Percentiles rank a stretch among this genome's conserved stretches.
phyloP scores from a whole-genome alignment of 2,113 vertebrate genomes.

The Corythornis vintsioides region DNA sequence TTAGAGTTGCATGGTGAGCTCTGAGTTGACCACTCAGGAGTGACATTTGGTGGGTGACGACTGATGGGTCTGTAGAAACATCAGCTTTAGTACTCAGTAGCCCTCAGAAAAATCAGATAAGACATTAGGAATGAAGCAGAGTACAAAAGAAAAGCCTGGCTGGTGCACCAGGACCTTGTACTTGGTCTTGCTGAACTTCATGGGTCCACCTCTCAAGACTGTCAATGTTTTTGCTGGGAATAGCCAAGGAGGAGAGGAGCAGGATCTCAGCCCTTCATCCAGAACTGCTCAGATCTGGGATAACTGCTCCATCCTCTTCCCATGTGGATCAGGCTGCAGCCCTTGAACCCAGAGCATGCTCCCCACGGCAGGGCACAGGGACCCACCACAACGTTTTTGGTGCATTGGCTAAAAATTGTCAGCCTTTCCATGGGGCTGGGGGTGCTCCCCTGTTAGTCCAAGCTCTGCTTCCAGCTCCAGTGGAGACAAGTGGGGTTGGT shows the following conservation, averaged over 20 bases:
- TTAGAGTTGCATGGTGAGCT: background rate
- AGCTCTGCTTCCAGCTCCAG: too few species aligned
- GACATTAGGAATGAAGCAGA: background rate
- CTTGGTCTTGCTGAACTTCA: background rate
- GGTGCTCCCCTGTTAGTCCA: too few species aligned
- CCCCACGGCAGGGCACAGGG: too few species aligned
- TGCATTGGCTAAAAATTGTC: too few species aligned
- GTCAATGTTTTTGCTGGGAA: background rate
- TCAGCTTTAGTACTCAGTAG: background rate
- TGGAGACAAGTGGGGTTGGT: too few species aligned
- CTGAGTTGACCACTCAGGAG: background rate
- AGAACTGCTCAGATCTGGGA: background rate
- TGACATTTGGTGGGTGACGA: background rate
- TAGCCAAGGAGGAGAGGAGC: background rate
- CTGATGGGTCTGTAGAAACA: background rate
- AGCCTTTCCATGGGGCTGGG: too few species aligned
- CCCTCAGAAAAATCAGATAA: background rate
- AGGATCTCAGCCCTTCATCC: background rate
- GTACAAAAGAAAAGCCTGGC: background rate
- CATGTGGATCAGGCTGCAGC: background rate
- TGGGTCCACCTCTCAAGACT: background rate
- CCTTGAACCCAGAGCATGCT: too few species aligned
- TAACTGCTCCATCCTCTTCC: rapidly evolving
- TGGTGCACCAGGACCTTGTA: background rate
- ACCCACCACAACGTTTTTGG: too few species aligned